These are phyloP conservation scores for Cephus cinctus DNA, from an alignment of 1,140 invertebrate genomes.

Conservation along the genomic window DNA sequence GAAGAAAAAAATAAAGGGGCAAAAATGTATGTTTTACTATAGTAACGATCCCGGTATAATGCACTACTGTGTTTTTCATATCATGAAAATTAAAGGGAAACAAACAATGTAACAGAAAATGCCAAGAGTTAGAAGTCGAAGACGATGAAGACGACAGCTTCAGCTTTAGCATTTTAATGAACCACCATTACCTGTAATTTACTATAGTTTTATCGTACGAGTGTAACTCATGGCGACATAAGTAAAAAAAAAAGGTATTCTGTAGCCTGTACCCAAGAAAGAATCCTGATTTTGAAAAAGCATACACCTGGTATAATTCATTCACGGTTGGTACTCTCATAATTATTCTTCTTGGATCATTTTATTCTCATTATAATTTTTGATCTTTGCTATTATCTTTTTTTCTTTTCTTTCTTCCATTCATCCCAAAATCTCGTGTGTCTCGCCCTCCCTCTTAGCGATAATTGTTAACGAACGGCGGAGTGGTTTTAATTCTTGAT, in stretches of 20 bases:
- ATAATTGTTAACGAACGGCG: too few relatives aligned
- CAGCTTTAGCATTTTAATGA: slow-evolving; percentile 11
- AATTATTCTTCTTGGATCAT: neutral
- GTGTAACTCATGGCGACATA: too few relatives aligned
- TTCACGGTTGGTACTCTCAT: too few relatives aligned
- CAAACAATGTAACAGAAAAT: too few relatives aligned
- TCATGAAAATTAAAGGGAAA: slow-evolving; percentile 8
- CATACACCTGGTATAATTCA: neutral
- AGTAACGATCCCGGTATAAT: neutral
- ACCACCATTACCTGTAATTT: slow-evolving; percentile 1
- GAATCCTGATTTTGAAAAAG: slow-evolving; percentile 3
- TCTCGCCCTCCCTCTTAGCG: too few relatives aligned
- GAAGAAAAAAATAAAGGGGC: slow-evolving; percentile 1
- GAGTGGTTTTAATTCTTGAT: too few relatives aligned
- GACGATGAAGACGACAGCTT: too few relatives aligned
- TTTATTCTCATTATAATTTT: neutral
- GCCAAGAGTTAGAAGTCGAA: too few relatives aligned
- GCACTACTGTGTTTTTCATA: slow-evolving; percentile 14
- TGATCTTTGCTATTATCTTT: neutral
- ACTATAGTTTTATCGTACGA: slow-evolving; percentile 13
- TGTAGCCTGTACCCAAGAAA: slow-evolving; percentile 13
- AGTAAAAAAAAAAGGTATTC: slow-evolving; percentile 5
- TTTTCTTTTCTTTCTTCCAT: neutral
- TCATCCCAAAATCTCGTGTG: neutral
- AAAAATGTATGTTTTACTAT: neutral